Evolutionary conservation across 1,140 invertebrate genomes (phyloP), one percentile per base, ranked within the genome.

Genomic region (Drosophila simulans): DNA sequence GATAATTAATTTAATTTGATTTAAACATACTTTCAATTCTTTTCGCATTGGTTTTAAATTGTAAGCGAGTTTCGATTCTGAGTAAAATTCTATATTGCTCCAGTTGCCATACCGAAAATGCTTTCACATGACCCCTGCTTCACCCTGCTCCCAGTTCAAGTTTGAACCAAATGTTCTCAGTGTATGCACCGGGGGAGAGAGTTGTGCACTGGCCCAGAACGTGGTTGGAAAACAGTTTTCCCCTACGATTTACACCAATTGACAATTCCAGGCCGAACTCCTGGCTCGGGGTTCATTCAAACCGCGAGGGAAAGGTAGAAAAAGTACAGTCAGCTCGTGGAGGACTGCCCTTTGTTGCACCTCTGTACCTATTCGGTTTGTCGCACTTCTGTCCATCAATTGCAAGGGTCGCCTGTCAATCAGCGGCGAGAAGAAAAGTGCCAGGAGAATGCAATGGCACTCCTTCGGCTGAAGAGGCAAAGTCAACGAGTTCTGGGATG

Each of bases 201-300:
- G 35, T 54, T 68, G 70, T 89, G 83, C 83, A 89, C 83, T 84
- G 60, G 80, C 80, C 71, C 84, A 89, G 63, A 88, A 84, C 83
- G 84, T 83, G 84, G 79, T 84, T 83, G 84, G 80, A 84, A 89
- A 89, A 80, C 80, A 37, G 66, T 88, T 83, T 82, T 84, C 73
- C 66, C 58, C 71, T 89, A 62, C 66, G 68, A 88, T 80, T 80
- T 70, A 80, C 80, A 73, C 71, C 84, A 88, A 89, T 89, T 89
- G 83, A 84, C 80, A 88, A 83, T 88, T 89, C 60, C 52, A 70
- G 76, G 60, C 49, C 76, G 73, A 52, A 51, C 13, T 42, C 45
- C n/a, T 37, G 27, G 60, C 17, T 52, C 39, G 22, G 25, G 15
- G 42, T 69, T 68, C 58, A 64, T 64, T 76, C 51, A 74, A 48